Base-by-base conservation (phyloP, 2,888 invertebrate genomes). In the Platyscelio sp. region DNA sequence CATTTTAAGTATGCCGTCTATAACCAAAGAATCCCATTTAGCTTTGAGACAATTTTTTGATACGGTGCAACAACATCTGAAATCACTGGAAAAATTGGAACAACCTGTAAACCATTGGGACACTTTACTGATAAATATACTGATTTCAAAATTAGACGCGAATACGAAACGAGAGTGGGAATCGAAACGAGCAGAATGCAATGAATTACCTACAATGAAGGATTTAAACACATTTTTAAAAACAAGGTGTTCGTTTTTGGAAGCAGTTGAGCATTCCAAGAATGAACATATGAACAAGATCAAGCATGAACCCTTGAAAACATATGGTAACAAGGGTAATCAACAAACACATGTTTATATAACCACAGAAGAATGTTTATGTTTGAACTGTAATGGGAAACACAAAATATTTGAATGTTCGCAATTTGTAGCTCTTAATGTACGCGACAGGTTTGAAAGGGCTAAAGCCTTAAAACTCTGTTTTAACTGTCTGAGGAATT, bases 1-100 rank as follows among this genome's bases (percentile, higher is more conserved):
- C 20, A 61, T 61, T 20, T 13, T 61, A 4, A 61, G 38, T 20
- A 61, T 38, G 2, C 38, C 60, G 2, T 13, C 6, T 38, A 20
- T 61, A 38, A 61, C 13, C 11, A 61, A 61, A 61, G 60, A 61
- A 15, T 61, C 60, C 11, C 60, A 61, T 61, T 20, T 13, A 20
- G 40, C 61, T 27, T 61, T 61, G 7, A 29, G 13, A 40, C 1
- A 20, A 0, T 61, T 61, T n/a, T 61, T n/a, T 13, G 61, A 54
- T 13, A 24, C 51, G 3, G 24, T 54, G 4, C 24, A 26, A 11
- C 51, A 54, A 15, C 51, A 54, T 54, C 26, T 54, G 20, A 54
- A 24, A 7, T 24, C 51, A 5, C 4, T 54, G 11, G 51, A 24
- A 26, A 54, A 24, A 26, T 26, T 54, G 9, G 24, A 54, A 24